Conservation (phyloP, 2,888 invertebrate species). For the Strigamia maritima region DNA sequence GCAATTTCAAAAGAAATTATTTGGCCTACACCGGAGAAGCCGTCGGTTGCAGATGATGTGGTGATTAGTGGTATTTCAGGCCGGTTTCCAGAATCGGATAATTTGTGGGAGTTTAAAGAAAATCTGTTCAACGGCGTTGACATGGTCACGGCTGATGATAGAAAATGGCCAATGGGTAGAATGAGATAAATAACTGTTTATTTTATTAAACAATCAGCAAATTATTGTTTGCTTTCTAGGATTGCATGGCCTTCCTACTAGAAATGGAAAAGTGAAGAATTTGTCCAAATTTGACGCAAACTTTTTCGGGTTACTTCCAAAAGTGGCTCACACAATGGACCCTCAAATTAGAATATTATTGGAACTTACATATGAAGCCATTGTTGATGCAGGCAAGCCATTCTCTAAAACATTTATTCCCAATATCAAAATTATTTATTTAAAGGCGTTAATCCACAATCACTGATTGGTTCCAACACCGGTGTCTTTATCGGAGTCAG, state of each 20-base stretch:
- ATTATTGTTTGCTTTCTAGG: too few relatives aligned
- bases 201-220: too few relatives aligned
- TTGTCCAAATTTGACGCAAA: slow-evolving; percentile 77
- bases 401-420: too few relatives aligned
- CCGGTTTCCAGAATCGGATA: slow-evolving; percentile 84
- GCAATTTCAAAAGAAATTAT: not conserved
- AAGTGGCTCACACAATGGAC: slow-evolving; percentile 89
- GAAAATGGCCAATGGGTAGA: slow-evolving; percentile 77
- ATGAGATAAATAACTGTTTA: too few relatives aligned
- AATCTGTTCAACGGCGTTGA: slow-evolving; percentile 87
- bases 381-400: slow-evolving; percentile 84
- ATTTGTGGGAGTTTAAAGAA: slow-evolving; percentile 86
- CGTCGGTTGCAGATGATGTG: slow-evolving; percentile 66
- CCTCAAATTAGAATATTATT: slow-evolving; percentile 84
- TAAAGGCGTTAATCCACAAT: slow-evolving; percentile 73
- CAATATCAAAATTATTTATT: too few relatives aligned
- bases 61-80: slow-evolving; percentile 74
- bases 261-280: slow-evolving; percentile 79
- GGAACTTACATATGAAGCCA: slow-evolving; percentile 86
- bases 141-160: slow-evolving; percentile 85
- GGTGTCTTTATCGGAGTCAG: too few relatives aligned
- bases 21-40: slow-evolving; percentile 36
- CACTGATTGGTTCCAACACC: slow-evolving; percentile 79
- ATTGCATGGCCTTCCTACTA: slow-evolving; percentile 72
- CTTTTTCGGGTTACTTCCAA: slow-evolving; percentile 88